Evolutionary conservation across 2,113 vertebrate species (phyloP).

Genomic region (Nothoprocta pentlandii): DNA sequence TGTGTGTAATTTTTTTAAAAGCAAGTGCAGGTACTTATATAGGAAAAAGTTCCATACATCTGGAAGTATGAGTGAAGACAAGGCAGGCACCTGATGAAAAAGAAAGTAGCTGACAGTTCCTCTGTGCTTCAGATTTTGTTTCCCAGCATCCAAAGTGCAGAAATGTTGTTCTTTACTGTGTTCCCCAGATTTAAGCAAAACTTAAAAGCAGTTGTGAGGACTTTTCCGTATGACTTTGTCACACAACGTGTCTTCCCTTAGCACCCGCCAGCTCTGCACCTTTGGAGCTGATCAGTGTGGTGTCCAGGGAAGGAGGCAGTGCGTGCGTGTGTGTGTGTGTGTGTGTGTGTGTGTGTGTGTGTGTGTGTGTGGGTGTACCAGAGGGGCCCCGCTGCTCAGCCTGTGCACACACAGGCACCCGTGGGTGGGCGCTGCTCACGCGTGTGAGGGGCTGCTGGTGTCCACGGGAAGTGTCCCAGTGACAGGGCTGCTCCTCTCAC

Average conservation of each 20-base stretch:
- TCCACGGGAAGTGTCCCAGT: background rate
- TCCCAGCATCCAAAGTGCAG: background rate
- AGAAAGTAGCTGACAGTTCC: background rate
- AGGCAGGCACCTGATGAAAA: background rate
- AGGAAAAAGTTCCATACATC: background rate
- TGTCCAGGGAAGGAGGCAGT: fast-evolving
- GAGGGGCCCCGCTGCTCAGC: too few species aligned
- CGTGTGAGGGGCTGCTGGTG: background rate
- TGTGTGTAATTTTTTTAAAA: background rate
- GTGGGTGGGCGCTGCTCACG: too few species aligned
- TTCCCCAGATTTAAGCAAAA: background rate
- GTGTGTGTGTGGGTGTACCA: too few species aligned
- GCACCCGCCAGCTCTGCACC: background rate
- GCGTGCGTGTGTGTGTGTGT: background rate
- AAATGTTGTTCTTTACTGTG: background rate
- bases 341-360: fast-evolving
- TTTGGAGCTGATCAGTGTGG: background rate
- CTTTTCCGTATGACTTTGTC: background rate
- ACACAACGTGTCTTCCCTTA: background rate
- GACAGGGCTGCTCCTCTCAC: background rate
- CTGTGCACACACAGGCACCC: background rate
- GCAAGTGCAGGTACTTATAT: background rate
- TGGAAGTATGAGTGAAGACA: background rate
- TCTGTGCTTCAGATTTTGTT: background rate
- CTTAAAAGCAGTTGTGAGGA: background rate